Evolutionary conservation across 2,797 vertebrate genomes (phyloP).

Genomic region (Intellagama lesueurii): DNA sequence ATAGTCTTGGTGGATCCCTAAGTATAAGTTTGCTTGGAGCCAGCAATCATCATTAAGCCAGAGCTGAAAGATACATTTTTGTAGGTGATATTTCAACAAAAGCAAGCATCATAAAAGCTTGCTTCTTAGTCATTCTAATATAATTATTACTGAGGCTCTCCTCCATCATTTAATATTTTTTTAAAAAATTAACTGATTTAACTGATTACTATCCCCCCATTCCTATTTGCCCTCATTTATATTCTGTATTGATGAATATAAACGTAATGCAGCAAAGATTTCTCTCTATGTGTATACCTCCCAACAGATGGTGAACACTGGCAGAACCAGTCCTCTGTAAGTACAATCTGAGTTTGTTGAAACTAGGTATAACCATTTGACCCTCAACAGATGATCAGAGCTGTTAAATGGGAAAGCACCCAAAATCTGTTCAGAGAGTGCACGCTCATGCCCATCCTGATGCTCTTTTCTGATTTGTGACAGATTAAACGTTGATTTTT

Average conservation of each 20-base stretch:
- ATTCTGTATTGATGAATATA: background rate
- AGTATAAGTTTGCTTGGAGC: slow-evolving; percentile 89
- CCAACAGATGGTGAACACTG: background rate
- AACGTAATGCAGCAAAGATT: background rate
- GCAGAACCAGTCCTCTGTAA: background rate
- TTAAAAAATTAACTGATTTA: background rate
- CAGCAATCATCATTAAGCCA: slow-evolving; percentile 91
- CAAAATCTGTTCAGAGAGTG: background rate
- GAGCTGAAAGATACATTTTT: slow-evolving; percentile 82
- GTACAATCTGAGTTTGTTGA: background rate
- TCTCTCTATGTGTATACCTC: background rate
- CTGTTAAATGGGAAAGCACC: background rate
- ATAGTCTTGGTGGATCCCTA: slow-evolving; percentile 87
- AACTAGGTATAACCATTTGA: background rate
- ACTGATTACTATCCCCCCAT: background rate
- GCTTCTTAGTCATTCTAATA: background rate
- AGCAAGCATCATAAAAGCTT: background rate
- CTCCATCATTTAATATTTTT: background rate
- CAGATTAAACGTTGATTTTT: background rate
- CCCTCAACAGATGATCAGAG: background rate
- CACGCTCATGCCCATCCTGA: background rate
- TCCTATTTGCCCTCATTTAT: background rate
- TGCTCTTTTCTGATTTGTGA: background rate
- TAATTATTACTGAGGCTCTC: slow-evolving; percentile 23
- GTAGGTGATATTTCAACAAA: slow-evolving; percentile 56